A percentile compares a stretch with the other conserved stretches of the same genome.
These are phyloP conservation scores for Dinoponera quadriceps DNA, from an alignment of 1,140 invertebrate species.

Conservation along the genomic window DNA sequence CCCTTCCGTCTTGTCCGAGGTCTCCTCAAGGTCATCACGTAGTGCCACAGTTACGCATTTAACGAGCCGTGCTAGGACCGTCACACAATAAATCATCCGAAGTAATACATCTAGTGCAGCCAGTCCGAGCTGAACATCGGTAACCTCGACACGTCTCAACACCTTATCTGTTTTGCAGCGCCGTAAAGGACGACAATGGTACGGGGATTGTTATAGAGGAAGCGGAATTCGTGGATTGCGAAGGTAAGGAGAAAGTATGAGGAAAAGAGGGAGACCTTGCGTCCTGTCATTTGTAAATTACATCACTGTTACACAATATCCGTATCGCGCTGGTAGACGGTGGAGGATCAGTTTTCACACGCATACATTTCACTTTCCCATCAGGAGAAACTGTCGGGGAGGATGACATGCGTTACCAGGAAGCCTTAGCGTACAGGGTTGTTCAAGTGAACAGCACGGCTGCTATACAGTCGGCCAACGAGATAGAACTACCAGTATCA, in stretches of 20 bases:
- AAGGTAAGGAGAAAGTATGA: slow-evolving; percentile 76
- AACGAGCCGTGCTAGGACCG: slow-evolving; percentile 67
- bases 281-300: not conserved
- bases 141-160: slow-evolving; percentile 58
- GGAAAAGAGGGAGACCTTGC: no score
- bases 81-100: slow-evolving; percentile 59
- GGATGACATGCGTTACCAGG: slow-evolving; percentile 82
- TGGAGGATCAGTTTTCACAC: not conserved
- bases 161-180: slow-evolving; percentile 73
- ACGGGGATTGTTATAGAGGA: slow-evolving; percentile 84
- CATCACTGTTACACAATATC: no score
- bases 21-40: slow-evolving; percentile 82
- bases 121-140: slow-evolving; percentile 33
- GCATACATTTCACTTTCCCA: not conserved
- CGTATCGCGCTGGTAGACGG: no score
- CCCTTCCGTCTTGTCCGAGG: slow-evolving; percentile 72
- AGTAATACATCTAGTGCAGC: slow-evolving; percentile 71
- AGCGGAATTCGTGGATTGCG: slow-evolving; percentile 84
- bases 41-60: slow-evolving; percentile 79
- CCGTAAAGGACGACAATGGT: slow-evolving; percentile 78
- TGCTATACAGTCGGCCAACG: slow-evolving; percentile 71
- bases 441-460: slow-evolving; percentile 83
- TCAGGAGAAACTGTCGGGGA: slow-evolving; percentile 80
- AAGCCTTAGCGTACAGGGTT: slow-evolving; percentile 82
- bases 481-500: slow-evolving; percentile 82